Base-by-base conservation (phyloP, 2,113 vertebrate genomes). In the Neogale vison region DNA sequence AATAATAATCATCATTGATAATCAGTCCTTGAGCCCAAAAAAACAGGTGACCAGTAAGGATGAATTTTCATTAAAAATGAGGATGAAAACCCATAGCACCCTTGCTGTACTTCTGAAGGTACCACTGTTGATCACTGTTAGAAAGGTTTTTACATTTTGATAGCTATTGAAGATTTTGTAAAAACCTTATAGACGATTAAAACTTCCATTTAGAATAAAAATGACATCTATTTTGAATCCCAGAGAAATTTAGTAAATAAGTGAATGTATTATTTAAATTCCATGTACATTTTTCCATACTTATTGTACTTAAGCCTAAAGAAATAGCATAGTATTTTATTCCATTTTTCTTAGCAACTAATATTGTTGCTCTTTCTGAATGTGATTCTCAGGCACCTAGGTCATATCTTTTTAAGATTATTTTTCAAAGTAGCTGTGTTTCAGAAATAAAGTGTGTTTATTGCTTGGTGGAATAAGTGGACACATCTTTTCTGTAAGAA, bases 291-390 rank as follows among this genome's bases (percentile, higher is more conserved):
- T 95, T 84, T 72, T 11, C 55, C 71, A 84, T 18, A 61, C 74
- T 95, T 93, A 45, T 61, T 84, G 21, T 71, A 83, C 47, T 42
- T 94, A 81, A 47, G 18, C 71, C 36, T 92, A 77, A 92, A 85
- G 55, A 45, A 93, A 63, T 76, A 39, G 1, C 31, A 14, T 81
- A 61, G 2, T 93, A 90, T 97, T 98, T 98, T 55, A 57, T 77
- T 96, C 95, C 81, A 61, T 92, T 97, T 97, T 95, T 88, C n/a
- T 96, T 97, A 96, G 69, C 76, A 97, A 95, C 79, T 50, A 90
- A 71, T 82, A 59, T 45, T 65, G 77, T 59, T 50, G 79, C 69
- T 71, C 77, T 95, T 95, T 57, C 57, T 72, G 8, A 95, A 6
- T 72, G 24, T 95, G 83, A 24, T 47, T 85, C 50, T 67, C 29